Conservation (phyloP, 2,113 vertebrate species). For the Ondatra zibethicus region DNA sequence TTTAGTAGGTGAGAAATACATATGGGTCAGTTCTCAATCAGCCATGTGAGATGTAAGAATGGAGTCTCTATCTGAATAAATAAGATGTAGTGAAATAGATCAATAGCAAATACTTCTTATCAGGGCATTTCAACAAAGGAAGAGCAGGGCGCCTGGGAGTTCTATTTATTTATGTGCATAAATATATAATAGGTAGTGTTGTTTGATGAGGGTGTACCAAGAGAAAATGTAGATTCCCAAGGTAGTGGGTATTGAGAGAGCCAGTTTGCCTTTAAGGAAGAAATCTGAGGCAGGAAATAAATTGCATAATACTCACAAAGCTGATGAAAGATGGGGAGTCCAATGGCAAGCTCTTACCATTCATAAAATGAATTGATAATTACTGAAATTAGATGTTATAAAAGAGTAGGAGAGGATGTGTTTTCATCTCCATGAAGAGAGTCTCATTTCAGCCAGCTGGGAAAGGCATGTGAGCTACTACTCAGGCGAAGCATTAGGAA, state of each 20-base stretch:
- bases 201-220: not conserved
- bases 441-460: not conserved
- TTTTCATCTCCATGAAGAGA: conserved; percentile 34
- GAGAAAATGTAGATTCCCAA: not conserved
- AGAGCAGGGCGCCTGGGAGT: not conserved
- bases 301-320: not conserved
- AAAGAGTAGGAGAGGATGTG: conserved; percentile 55
- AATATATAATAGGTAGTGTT: not conserved
- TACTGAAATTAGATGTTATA: conserved; percentile 60
- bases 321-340: conserved; percentile 48
- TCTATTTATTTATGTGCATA: conserved; percentile 9
- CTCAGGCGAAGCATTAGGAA: not conserved
- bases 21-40: not conserved
- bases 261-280: not conserved
- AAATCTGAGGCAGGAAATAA: not conserved
- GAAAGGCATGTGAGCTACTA: not conserved
- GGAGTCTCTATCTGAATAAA: not conserved
- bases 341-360: not conserved
- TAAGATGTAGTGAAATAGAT: not conserved
- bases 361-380: conserved; percentile 58
- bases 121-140: not conserved
- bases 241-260: not conserved
- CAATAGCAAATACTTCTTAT: not conserved
- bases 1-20: not conserved
- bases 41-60: not conserved